Percentiles rank a stretch among this genome's conserved stretches.
Conservation (phyloP, 2,797 vertebrate species). For the Allobates femoralis region DNA sequence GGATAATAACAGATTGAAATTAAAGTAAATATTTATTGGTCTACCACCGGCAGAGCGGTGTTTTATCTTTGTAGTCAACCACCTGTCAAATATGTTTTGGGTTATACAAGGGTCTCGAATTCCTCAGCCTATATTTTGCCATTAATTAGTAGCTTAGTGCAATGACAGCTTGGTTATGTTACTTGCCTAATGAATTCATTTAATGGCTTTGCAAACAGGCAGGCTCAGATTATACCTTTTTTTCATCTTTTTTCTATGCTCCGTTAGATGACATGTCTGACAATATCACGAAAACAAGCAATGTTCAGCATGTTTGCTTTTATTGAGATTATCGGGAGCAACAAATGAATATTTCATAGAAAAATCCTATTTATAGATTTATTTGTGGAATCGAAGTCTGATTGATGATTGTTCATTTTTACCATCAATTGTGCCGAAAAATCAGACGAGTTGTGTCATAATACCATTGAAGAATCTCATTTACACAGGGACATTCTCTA, state of each 20-base stretch:
- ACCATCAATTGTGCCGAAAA: too few relatives aligned
- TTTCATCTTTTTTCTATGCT: background rate
- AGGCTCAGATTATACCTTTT: background rate
- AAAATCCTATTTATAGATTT: background rate
- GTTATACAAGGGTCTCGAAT: slow-evolving; percentile 33
- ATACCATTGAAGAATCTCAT: too few relatives aligned
- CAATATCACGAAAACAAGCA: background rate
- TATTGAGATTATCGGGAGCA: background rate
- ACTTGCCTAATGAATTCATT: background rate
- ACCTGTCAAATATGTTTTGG: slow-evolving; percentile 49
- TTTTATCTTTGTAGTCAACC: slow-evolving; percentile 40
- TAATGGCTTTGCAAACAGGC: background rate
- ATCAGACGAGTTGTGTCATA: too few relatives aligned
- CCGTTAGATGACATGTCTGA: background rate
- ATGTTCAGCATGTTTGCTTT: background rate
- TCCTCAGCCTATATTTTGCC: slow-evolving; percentile 27
- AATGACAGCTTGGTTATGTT: background rate
- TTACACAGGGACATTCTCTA: too few relatives aligned
- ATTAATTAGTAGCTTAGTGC: slow-evolving; percentile 30
- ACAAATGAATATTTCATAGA: background rate
- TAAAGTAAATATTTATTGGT: slow-evolving; percentile 54
- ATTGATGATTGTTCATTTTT: too few relatives aligned
- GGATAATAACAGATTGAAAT: slow-evolving; percentile 34
- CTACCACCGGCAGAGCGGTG: slow-evolving; percentile 10
- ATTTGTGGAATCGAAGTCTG: too few relatives aligned